Evolutionary conservation across 2,113 vertebrate species (phyloP).

Genomic region (Nibea coibor): DNA sequence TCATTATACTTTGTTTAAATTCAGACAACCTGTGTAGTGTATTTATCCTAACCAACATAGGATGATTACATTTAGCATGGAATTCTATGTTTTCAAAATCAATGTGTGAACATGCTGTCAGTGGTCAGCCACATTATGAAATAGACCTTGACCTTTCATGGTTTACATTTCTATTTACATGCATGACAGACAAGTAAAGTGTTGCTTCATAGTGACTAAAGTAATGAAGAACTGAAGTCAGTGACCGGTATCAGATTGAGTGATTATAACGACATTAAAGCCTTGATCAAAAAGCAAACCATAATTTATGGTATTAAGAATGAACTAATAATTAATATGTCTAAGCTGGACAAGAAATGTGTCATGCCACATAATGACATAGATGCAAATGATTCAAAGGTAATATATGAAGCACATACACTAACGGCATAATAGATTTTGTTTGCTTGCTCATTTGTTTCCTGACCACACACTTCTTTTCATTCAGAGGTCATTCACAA

Average conservation of each 20-base stretch:
- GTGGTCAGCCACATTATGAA: too few relatives aligned
- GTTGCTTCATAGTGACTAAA: not conserved
- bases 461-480: constrained; percentile 47
- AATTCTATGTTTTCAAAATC: too few relatives aligned
- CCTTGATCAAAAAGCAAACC: not conserved
- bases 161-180: not conserved
- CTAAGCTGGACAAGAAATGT: not conserved
- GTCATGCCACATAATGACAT: constrained; percentile 8
- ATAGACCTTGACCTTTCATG: not conserved
- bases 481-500: constrained; percentile 78
- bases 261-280: not conserved
- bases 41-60: too few relatives aligned
- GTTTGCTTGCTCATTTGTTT: constrained; percentile 49
- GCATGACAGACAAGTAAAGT: not conserved
- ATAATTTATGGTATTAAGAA: not conserved
- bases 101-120: too few relatives aligned
- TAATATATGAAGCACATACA: constrained; percentile 29
- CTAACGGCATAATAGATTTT: constrained; percentile 31
- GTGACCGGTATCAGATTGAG: not conserved
- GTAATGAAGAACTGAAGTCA: not conserved
- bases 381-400: not conserved
- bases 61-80: too few relatives aligned
- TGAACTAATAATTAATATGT: not conserved
- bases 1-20: too few relatives aligned
- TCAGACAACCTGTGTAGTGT: too few relatives aligned